phyloP scores from a whole-genome alignment of 2,113 vertebrate genomes.

The Tychaedon coryphoeus region DNA sequence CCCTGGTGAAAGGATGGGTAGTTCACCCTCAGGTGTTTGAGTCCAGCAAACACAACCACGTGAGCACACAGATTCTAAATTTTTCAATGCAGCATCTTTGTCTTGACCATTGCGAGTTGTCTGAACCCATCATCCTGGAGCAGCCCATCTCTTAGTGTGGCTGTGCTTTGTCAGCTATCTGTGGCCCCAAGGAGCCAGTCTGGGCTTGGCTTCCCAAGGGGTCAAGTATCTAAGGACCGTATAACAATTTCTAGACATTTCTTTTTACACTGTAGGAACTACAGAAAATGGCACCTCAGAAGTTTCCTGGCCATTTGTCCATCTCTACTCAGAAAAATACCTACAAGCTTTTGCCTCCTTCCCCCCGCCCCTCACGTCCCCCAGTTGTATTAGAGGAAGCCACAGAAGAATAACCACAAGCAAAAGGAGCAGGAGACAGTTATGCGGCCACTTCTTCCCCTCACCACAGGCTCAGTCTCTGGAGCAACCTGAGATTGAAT shows the following conservation, averaged over 20 bases:
- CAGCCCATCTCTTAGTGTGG: neutral
- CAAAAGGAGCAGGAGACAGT: neutral
- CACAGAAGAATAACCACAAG: neutral
- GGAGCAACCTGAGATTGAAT: neutral
- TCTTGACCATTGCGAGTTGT: neutral
- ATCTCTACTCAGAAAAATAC: neutral
- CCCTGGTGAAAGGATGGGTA: neutral
- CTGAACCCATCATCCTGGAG: neutral
- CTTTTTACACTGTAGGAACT: neutral
- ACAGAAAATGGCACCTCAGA: neutral
- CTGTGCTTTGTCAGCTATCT: neutral
- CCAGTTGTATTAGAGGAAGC: neutral
- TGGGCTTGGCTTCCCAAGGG: neutral
- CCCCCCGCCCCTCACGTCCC: neutral
- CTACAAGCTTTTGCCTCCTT: neutral
- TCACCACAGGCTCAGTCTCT: neutral
- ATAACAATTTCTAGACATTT: neutral
- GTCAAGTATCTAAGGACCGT: neutral
- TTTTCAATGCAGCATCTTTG: neutral
- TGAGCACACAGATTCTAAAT: neutral
- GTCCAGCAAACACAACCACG: neutral
- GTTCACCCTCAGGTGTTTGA: neutral
- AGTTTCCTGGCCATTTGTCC: neutral
- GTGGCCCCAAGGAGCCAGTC: neutral
- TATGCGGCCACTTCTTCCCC: neutral